Evolutionary conservation across 2,797 vertebrate species (phyloP), one percentile per base, ranked within the genome.

Genomic region (Pitangus sulphuratus): DNA sequence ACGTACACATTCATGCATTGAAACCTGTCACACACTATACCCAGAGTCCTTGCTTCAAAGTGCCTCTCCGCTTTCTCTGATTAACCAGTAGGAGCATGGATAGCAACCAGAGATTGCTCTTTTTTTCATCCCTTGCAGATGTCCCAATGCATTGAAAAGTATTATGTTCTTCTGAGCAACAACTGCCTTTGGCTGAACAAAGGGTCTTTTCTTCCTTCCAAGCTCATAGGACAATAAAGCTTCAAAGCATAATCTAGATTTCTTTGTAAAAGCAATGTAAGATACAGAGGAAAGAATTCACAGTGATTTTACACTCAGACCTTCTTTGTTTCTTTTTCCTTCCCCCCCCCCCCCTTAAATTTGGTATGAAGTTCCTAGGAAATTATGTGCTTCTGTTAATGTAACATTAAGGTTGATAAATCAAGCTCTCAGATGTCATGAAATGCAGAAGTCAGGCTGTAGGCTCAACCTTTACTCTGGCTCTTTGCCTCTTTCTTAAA

Each of bases 341-440:
- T n/a, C n/a, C n/a, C n/a, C n/a, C n/a, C n/a, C n/a, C n/a, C n/a
- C n/a, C n/a, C n/a, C 12, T 56, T 61, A 68, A 79, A 68, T 83
- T 62, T 70, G 6, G 44, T 53, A 5, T 42, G 16, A 56, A 72
- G 3, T 58, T 68, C 54, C 12, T 58, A 56, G 33, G 24, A 94
- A 78, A 88, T 69, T 56, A 30, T 45, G 45, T 76, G 10, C 20
- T 64, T 90, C 53, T 91, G 47, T 93, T 87, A 96, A 94, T 91
- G 62, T 76, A 93, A 62, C 62, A 82, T 82, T 90, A 84, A 87
- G 22, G 11, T 60, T 79, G 45, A 94, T 91, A 90, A 93, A 91
- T 87, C 91, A 93, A 93, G 33, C 84, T 86, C 77, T 84, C 40
- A 78, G 82, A 79, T 82, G 57, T 72, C 88, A 74, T 22, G 40